Conservation (phyloP, 2,888 invertebrate species). For the Lysandra bellargus region DNA sequence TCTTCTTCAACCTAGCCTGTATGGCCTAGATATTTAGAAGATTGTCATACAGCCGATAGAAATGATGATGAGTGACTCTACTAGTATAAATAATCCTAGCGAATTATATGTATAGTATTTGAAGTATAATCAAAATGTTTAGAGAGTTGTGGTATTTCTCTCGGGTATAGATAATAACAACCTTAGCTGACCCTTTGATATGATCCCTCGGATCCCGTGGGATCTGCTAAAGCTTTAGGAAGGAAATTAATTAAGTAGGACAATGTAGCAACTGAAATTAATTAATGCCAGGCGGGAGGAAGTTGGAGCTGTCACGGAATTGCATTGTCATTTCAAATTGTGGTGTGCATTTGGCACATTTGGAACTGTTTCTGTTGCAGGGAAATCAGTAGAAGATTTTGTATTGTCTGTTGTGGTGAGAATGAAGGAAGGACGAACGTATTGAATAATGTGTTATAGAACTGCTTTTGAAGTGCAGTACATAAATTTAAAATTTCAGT, state of each 20-base stretch:
- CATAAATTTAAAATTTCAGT: no score
- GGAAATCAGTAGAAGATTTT: no score
- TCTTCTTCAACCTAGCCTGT: no score
- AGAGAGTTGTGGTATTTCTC: not conserved
- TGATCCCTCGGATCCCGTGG: not conserved
- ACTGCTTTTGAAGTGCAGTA: no score
- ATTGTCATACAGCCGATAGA: no score
- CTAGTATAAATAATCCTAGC: no score
- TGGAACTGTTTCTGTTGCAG: not conserved
- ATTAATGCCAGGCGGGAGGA: not conserved
- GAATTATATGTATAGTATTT: not conserved
- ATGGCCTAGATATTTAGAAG: no score
- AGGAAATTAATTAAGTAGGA: not conserved
- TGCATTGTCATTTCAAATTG: constrained; percentile 2
- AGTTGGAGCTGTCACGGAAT: not conserved
- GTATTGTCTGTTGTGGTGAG: no score
- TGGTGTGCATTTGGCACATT: not conserved
- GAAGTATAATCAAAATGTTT: not conserved
- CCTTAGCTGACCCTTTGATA: not conserved
- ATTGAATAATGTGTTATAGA: no score
- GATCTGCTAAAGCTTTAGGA: not conserved
- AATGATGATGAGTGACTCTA: no score
- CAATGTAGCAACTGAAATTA: constrained; percentile 1
- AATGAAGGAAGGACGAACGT: no score
- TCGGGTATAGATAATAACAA: not conserved